phyloP scores from a whole-genome alignment of 2,888 invertebrate genomes.

The Leucophenga maculata region DNA sequence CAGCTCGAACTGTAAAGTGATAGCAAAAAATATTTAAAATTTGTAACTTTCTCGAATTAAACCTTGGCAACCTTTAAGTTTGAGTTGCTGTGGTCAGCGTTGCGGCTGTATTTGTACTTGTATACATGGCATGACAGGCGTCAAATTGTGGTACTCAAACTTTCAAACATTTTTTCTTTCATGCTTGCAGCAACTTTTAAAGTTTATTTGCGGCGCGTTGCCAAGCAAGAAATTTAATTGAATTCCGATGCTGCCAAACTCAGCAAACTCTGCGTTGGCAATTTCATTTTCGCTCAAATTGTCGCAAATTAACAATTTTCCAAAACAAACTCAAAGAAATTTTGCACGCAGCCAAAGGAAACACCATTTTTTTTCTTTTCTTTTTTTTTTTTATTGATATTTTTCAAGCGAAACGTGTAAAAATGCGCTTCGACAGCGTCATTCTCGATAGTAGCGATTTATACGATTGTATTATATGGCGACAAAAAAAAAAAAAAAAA shows the following conservation, averaged over 20 bases:
- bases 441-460: not conserved
- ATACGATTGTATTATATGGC: slow-evolving; percentile 3
- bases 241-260: not conserved
- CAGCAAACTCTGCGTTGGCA: not conserved
- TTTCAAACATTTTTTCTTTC: too few species aligned
- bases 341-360: slow-evolving; percentile 11
- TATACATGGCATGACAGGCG: slow-evolving; percentile 8
- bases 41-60: too few species aligned
- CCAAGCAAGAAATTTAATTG: slow-evolving; percentile 19
- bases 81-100: slow-evolving; percentile 4
- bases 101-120: not conserved
- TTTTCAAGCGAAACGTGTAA: slow-evolving; percentile 23
- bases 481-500: slow-evolving; percentile 19
- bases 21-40: too few species aligned
- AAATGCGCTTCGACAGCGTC: not conserved
- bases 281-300: slow-evolving; percentile 21
- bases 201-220: slow-evolving; percentile 30
- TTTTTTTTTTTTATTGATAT: not conserved
- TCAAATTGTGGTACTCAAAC: slow-evolving; percentile 54
- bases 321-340: slow-evolving; percentile 1
- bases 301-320: slow-evolving; percentile 24
- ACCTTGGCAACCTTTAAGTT: not conserved
- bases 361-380: not conserved
- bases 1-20: too few species aligned
- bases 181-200: not conserved